These are phyloP conservation scores for Ethmia dodecea DNA, from an alignment of 2,888 invertebrate genomes.

Conservation along the genomic window DNA sequence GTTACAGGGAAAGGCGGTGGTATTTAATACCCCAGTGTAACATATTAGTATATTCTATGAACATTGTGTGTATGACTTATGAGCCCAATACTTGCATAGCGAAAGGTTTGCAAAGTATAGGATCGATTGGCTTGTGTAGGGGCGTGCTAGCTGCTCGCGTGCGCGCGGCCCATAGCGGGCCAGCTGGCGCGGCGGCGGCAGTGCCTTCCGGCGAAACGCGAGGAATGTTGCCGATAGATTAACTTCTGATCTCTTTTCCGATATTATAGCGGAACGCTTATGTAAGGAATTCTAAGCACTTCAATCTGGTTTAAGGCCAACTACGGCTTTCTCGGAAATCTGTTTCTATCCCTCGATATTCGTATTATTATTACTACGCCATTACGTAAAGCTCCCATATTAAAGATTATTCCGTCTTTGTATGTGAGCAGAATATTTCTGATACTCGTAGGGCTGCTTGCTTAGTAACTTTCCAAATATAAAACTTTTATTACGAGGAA, in stretches of 20 bases:
- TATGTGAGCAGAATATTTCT: no score
- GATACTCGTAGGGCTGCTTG: no score
- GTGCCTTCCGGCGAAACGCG: constrained; percentile 75
- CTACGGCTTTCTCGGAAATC: constrained; percentile 49
- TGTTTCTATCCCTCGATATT: constrained; percentile 28
- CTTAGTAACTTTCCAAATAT: no score
- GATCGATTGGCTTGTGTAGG: constrained; percentile 57
- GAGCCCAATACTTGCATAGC: no score
- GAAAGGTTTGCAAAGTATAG: constrained; percentile 50
- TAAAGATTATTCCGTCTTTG: no score
- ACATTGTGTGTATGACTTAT: no score
- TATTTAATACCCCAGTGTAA: no score
- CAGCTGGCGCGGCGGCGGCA: constrained; percentile 36
- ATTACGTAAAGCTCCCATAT: constrained; percentile 2
- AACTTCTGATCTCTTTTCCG: constrained; percentile 77
- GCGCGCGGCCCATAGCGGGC: constrained; percentile 26
- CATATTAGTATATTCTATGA: no score
- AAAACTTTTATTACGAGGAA: no score
- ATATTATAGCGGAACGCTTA: constrained; percentile 71
- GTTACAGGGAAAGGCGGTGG: no score
- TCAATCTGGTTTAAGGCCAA: constrained; percentile 69
- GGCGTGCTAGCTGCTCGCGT: constrained; percentile 25
- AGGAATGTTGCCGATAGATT: constrained; percentile 77
- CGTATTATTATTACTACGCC: neutral
- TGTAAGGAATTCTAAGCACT: constrained; percentile 72